Base-by-base conservation (phyloP, 2,797 vertebrate genomes). In the Sebastes trivittatus region DNA sequence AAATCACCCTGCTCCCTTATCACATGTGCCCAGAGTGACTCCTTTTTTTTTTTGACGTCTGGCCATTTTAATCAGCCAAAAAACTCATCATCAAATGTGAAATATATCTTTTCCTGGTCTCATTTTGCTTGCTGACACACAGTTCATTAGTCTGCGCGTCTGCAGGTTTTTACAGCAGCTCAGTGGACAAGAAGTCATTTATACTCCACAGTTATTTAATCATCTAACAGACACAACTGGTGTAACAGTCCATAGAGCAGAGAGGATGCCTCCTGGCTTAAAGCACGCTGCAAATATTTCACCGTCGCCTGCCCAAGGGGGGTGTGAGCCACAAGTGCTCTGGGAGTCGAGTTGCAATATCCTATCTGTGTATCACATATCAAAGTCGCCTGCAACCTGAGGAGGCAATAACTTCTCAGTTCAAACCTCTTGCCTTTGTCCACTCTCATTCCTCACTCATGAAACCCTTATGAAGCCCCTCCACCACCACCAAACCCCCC, bases 361-460 rank as follows among this genome's bases (percentile, higher is more conserved):
- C 88, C 86, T 92, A 87, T 86, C 81, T 83, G 84, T 86, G 92
- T 89, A 88, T 95, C 92, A 56, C 72, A 89, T 94, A 94, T 94
- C 94, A 95, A 94, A 94, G 93, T 84, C 3, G 38, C 67, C 83
- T 82, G 93, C 86, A 94, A 95, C 87, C 69, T 29, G 88, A 95
- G 93, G 86, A 87, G 75, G 80, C 83, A 82, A 88, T 81, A 89
- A 89, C 87, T 61, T 77, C 42, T 46, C 20, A 92, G 91, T 83
- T 88, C 81, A 86, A 81, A 78, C 71, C 79, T 30, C 76, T 81
- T 75, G 80, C 82, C 73, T 88, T 92, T 89, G 92, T 92, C 84
- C 80, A 69, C 70, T 64, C 75, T 78, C 87, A 82, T 84, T 89
- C 85, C 75, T 92, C 90, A 79, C 86, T 87, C 85, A 73, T 72